Percentiles rank a stretch among this genome's conserved stretches.
Conservation (phyloP, 1,140 invertebrate genomes). For the Rhagoletis pomonella region DNA sequence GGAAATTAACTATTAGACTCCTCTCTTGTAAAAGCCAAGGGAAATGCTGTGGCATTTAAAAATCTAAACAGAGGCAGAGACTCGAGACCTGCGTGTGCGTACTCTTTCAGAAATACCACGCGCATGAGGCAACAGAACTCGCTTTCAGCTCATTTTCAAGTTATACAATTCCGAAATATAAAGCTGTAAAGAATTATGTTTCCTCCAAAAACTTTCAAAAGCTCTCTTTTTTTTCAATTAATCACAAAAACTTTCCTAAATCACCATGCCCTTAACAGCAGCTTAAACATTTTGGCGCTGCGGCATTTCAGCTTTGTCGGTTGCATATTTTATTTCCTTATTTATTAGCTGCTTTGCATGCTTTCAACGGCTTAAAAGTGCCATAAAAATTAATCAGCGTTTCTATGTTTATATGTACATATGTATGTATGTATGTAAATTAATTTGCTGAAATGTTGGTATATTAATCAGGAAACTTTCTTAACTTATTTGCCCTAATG, state of each 20-base stretch:
- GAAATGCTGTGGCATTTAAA: too few species aligned
- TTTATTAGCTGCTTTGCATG: slow-evolving; percentile 14
- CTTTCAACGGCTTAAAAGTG: slow-evolving; percentile 2
- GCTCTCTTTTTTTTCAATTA: background rate
- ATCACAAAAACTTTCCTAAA: background rate
- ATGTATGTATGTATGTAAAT: background rate
- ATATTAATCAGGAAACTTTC: slow-evolving; percentile 37
- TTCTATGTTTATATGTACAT: too few species aligned
- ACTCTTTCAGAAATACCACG: too few species aligned
- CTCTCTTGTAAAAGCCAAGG: too few species aligned
- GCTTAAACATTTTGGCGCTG: background rate
- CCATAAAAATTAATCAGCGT: slow-evolving; percentile 24
- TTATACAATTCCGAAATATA: too few species aligned
- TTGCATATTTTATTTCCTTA: slow-evolving; percentile 13
- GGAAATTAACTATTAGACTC: too few species aligned
- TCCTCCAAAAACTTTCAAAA: background rate
- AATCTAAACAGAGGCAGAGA: too few species aligned
- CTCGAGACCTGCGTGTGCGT: too few species aligned
- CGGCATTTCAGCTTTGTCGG: background rate
- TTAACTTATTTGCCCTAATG: slow-evolving; percentile 10
- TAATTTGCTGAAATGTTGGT: slow-evolving; percentile 35
- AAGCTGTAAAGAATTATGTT: background rate
- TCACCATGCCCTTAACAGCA: background rate
- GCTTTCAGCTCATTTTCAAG: too few species aligned
- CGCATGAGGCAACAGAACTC: too few species aligned